Evolutionary conservation across 1,140 invertebrate genomes (phyloP).

Genomic region (Drosophila burlai): DNA sequence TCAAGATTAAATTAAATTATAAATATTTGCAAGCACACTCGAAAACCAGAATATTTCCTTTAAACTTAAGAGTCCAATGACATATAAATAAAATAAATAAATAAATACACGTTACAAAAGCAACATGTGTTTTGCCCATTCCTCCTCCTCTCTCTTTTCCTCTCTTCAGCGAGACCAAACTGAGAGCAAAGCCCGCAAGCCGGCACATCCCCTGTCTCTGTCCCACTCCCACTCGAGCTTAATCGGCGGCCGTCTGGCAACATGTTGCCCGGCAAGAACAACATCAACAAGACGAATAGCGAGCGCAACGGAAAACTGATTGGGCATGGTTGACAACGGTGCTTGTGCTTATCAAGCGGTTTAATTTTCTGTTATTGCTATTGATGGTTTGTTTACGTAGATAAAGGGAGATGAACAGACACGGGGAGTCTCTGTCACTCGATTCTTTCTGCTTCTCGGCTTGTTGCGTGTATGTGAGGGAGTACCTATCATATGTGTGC

Average conservation of each 20-base stretch:
- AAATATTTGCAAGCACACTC: not conserved
- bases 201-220: constrained; percentile 2
- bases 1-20: not conserved
- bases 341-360: constrained; percentile 13
- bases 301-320: constrained; percentile 10
- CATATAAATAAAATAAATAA: not conserved
- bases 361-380: constrained; percentile 7
- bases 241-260: constrained; percentile 9
- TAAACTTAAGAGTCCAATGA: not conserved
- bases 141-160: not conserved
- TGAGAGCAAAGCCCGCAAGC: constrained; percentile 3
- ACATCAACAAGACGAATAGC: constrained; percentile 4
- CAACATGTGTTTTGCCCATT: constrained; percentile 34
- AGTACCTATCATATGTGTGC: not conserved
- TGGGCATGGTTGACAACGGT: constrained; percentile 11
- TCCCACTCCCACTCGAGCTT: not conserved
- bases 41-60: not conserved
- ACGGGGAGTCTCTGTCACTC: not conserved
- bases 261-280: constrained; percentile 12
- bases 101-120: constrained; percentile 22
- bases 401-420: constrained; percentile 1
- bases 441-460: not conserved
- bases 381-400: constrained; percentile 19
- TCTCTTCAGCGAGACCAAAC: not conserved
- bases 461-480: not conserved